Evolutionary conservation across 2,113 vertebrate species (phyloP).

Genomic region (Brachypteracias leptosomus): DNA sequence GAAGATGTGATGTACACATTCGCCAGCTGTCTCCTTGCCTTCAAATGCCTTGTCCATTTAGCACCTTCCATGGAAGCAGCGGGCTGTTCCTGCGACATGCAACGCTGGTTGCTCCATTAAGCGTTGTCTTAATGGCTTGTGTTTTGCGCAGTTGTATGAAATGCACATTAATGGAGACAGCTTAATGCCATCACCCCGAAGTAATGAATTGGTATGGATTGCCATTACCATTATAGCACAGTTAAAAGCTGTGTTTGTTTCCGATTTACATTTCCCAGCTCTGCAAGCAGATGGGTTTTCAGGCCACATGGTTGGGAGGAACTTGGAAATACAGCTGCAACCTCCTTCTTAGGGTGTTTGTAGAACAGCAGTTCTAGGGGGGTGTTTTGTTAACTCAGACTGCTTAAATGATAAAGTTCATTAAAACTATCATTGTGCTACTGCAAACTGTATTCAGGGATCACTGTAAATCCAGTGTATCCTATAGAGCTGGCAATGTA

Average conservation of each 20-base stretch:
- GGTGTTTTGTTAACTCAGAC: not conserved
- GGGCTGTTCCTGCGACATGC: not conserved
- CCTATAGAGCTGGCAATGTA: not conserved
- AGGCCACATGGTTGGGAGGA: not conserved
- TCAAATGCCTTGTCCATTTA: not conserved
- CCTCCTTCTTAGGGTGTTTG: not conserved
- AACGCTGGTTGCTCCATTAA: not conserved
- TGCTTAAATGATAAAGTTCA: not conserved
- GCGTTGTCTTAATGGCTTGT: slow-evolving; percentile 32
- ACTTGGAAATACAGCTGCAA: slow-evolving; percentile 4
- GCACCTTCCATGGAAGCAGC: not conserved
- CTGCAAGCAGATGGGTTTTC: slow-evolving; percentile 51
- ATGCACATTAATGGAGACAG: slow-evolving; percentile 39
- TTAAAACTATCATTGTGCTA: not conserved
- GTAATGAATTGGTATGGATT: slow-evolving; percentile 82
- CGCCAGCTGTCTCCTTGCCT: not conserved
- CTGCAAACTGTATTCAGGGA: not conserved
- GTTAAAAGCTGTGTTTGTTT: slow-evolving; percentile 67
- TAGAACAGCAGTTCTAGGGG: not conserved
- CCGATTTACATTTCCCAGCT: slow-evolving; percentile 67
- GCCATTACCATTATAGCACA: slow-evolving; percentile 70
- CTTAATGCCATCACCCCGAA: slow-evolving; percentile 64
- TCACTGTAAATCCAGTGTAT: not conserved
- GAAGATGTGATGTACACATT: not conserved
- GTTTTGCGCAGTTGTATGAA: slow-evolving; percentile 25